A percentile compares a stretch with the other conserved stretches of the same genome.
Conservation (phyloP, 35 echinoderm and acorn worm species). For the Apostichopus californicus region DNA sequence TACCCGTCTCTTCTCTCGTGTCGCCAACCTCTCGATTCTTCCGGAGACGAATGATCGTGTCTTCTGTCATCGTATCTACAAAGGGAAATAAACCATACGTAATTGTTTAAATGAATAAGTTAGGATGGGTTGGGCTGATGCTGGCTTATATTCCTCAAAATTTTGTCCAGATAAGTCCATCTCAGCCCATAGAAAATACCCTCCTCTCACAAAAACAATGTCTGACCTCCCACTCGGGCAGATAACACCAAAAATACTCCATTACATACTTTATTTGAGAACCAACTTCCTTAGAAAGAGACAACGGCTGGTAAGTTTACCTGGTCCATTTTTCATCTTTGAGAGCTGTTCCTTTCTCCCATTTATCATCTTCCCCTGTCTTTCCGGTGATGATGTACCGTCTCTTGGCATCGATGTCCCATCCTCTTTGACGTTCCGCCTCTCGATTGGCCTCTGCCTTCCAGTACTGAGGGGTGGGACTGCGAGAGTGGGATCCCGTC, state of each 20-base stretch:
- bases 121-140: too few species aligned
- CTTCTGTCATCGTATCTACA: slow-evolving; percentile 20
- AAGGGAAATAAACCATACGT: neutral
- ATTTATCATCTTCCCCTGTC: slow-evolving; percentile 47
- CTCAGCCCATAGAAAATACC: too few species aligned
- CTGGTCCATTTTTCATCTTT: slow-evolving; percentile 43
- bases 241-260: too few species aligned
- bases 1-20: slow-evolving; percentile 37
- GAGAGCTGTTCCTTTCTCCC: slow-evolving; percentile 78
- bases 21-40: slow-evolving; percentile 30
- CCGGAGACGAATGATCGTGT: slow-evolving; percentile 19
- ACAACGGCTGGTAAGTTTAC: neutral
- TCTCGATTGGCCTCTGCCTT: slow-evolving; percentile 66
- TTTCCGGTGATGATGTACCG: slow-evolving; percentile 53
- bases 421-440: slow-evolving; percentile 51
- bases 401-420: slow-evolving; percentile 47
- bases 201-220: too few species aligned
- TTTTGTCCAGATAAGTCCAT: too few species aligned
- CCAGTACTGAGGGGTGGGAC: slow-evolving; percentile 89
- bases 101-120: too few species aligned
- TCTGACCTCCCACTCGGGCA: too few species aligned
- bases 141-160: too few species aligned
- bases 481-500: slow-evolving; percentile 71
- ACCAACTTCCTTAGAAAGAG: too few species aligned
- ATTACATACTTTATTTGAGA: too few species aligned